Percentiles rank a stretch among this genome's conserved stretches.
phyloP scores from a whole-genome alignment of 2,888 invertebrate genomes.

The Beris chalybata region DNA sequence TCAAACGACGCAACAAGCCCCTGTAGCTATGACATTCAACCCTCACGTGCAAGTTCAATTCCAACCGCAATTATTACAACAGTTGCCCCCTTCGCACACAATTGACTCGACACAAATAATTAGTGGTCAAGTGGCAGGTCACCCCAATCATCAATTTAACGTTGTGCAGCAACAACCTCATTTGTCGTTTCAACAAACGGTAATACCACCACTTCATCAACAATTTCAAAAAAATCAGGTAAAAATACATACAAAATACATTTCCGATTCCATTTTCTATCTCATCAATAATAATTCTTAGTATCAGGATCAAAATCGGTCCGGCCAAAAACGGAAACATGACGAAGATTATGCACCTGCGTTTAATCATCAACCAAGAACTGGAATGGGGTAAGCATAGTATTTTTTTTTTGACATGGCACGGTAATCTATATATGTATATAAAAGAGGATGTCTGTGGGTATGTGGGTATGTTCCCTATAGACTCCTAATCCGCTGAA shows the following conservation, averaged over 20 bases:
- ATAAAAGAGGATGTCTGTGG: no score
- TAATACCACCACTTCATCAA: slow-evolving; percentile 31
- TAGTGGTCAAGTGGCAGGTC: slow-evolving; percentile 32
- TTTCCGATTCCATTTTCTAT: not conserved
- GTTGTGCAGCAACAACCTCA: slow-evolving; percentile 29
- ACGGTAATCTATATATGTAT: no score
- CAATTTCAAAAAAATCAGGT: slow-evolving; percentile 32
- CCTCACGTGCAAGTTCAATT: slow-evolving; percentile 38
- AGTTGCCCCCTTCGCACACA: slow-evolving; percentile 32
- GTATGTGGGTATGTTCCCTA: no score
- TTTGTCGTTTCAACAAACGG: slow-evolving; percentile 33
- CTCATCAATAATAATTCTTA: not conserved
- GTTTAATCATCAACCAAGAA: slow-evolving; percentile 37
- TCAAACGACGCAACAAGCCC: slow-evolving; percentile 17
- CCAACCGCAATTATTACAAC: slow-evolving; percentile 38
- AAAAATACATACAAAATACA: slow-evolving; percentile 1
- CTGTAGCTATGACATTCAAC: slow-evolving; percentile 26
- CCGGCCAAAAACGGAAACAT: slow-evolving; percentile 37
- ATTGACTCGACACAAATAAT: slow-evolving; percentile 35
- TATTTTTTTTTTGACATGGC: not conserved
- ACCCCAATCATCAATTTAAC: slow-evolving; percentile 35
- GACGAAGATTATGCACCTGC: slow-evolving; percentile 38
- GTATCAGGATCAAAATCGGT: slow-evolving; percentile 20
- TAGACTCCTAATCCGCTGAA: no score
- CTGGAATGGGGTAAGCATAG: slow-evolving; percentile 42